Conservation (phyloP, 2,888 invertebrate genomes). For the Colletes collaris region DNA sequence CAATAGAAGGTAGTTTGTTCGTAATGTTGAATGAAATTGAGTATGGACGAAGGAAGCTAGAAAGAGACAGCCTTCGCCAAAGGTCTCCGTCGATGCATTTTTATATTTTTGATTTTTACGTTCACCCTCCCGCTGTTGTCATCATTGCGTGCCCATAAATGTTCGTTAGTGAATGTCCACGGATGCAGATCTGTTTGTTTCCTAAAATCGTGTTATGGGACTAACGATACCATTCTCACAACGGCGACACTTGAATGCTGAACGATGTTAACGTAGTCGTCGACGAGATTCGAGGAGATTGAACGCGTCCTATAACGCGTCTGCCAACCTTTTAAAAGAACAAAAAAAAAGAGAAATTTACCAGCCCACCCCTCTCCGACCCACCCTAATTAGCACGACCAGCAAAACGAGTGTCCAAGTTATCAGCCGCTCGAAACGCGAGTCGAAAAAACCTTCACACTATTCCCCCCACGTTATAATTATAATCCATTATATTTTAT, state of each 20-base stretch:
- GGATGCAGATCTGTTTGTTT: constrained; percentile 38
- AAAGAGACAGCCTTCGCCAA: constrained; percentile 39
- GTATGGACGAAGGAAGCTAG: no score
- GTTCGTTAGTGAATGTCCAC: constrained; percentile 60
- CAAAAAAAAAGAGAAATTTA: not conserved
- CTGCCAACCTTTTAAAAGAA: not conserved
- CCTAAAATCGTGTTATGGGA: constrained; percentile 51
- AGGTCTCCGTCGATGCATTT: constrained; percentile 48
- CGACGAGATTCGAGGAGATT: constrained; percentile 54
- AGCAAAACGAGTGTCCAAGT: constrained; percentile 30
- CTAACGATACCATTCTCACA: constrained; percentile 49
- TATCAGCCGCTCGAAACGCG: constrained; percentile 37
- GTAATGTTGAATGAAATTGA: no score
- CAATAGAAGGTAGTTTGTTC: no score
- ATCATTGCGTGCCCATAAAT: constrained; percentile 63
- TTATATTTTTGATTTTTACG: constrained; percentile 57
- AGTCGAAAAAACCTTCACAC: constrained; percentile 38
- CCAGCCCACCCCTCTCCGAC: not conserved
- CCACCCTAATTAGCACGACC: constrained; percentile 21
- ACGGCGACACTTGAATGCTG: constrained; percentile 49
- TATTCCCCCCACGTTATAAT: constrained; percentile 72
- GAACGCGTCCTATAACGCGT: constrained; percentile 21
- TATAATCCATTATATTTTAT: constrained; percentile 82
- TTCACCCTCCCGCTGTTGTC: constrained; percentile 65
- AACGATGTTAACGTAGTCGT: constrained; percentile 62